These are phyloP conservation scores for Pissodes strobi DNA, from an alignment of 1,140 invertebrate genomes.

Conservation along the genomic window DNA sequence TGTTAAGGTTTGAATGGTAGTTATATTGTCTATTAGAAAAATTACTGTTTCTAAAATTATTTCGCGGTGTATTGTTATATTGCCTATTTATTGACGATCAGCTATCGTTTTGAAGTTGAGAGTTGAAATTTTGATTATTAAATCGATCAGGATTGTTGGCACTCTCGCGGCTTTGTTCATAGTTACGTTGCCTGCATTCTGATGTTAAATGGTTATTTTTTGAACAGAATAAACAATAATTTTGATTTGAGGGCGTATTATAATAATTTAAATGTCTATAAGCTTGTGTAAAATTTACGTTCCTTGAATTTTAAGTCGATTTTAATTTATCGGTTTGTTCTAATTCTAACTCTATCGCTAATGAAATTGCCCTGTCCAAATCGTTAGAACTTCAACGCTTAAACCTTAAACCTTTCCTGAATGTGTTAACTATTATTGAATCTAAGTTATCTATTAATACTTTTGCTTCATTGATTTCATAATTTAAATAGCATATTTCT, in stretches of 20 bases:
- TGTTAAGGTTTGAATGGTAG: too few species aligned
- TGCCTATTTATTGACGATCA: too few species aligned
- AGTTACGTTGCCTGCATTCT: background rate
- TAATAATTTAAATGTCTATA: background rate
- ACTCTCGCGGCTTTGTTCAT: background rate
- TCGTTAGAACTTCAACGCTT: background rate
- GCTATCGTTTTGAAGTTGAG: background rate
- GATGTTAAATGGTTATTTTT: slow-evolving; percentile 12
- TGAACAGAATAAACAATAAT: background rate
- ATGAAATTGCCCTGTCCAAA: slow-evolving; percentile 4
- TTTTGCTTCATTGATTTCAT: background rate
- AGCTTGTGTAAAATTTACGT: background rate
- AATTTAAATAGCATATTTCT: slow-evolving; percentile 2
- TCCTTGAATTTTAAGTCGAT: background rate
- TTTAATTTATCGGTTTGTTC: background rate
- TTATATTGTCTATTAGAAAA: too few species aligned
- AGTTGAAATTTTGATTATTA: background rate
- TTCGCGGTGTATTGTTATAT: too few species aligned
- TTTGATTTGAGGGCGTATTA: background rate
- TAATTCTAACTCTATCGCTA: slow-evolving; percentile 7
- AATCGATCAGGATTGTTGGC: background rate
- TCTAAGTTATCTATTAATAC: slow-evolving; percentile 4
- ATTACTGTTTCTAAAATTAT: too few species aligned
- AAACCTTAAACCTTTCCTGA: slow-evolving; percentile 3
- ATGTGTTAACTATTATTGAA: slow-evolving; percentile 5